A percentile compares a stretch with the other conserved stretches of the same genome.
Evolutionary conservation across 2,888 invertebrate genomes (phyloP).

Genomic region (Pterostichus madidus): DNA sequence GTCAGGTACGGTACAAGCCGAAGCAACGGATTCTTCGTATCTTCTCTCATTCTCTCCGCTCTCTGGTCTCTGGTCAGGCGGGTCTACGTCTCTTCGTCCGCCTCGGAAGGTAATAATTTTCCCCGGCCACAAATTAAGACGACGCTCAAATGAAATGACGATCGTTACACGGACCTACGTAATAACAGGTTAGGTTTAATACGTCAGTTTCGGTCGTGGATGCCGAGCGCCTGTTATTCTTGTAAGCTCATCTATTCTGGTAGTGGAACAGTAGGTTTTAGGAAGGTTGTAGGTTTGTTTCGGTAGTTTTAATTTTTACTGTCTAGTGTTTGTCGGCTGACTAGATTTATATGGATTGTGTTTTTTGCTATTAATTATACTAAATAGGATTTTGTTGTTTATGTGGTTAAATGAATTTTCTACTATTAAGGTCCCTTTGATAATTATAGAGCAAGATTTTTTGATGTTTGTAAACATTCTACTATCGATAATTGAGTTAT

Average conservation of each 20-base stretch:
- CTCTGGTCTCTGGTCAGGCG: conserved; percentile 15
- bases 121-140: conserved; percentile 64
- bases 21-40: too few relatives aligned
- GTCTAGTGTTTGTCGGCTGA: conserved; percentile 1
- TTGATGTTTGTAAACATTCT: conserved; percentile 1
- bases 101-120: conserved; percentile 63
- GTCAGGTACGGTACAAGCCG: background rate
- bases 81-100: conserved; percentile 3
- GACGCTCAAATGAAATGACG: conserved; percentile 65
- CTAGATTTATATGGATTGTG: conserved; percentile 38
- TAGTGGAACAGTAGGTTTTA: conserved; percentile 40
- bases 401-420: conserved; percentile 35
- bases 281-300: conserved; percentile 14
- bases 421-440: background rate
- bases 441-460: conserved; percentile 21
- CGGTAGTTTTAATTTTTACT: conserved; percentile 48
- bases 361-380: conserved; percentile 45
- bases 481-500: background rate
- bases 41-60: background rate
- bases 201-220: conserved; percentile 60
- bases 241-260: conserved; percentile 28
- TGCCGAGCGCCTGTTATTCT: conserved; percentile 3
- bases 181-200: conserved; percentile 64
- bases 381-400: conserved; percentile 42
- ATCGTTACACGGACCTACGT: conserved; percentile 63